Evolutionary conservation across 2,797 vertebrate genomes (phyloP), one percentile per base, ranked within the genome.

Genomic region (Acrossocheilus fasciatus): DNA sequence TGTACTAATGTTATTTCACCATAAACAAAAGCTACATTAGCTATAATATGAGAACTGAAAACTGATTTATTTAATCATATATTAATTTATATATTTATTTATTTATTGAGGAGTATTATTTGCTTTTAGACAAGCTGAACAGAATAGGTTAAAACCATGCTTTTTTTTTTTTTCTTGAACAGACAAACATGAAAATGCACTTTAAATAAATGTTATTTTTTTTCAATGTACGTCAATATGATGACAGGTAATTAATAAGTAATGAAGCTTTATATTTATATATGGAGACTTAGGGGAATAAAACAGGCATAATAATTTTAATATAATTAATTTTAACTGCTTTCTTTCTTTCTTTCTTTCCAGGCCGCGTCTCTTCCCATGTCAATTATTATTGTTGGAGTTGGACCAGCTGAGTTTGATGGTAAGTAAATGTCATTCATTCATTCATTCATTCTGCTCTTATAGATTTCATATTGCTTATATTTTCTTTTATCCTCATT

Each of bases 361-460:
- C 87, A 96, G 95, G 95, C 95, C 59, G 94, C 98, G 79, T 96
- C 95, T 93, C 95, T 98, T 94, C 98, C 98, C 17, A 99, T 99
- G 98, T 99, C 98, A 64, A 97, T 99, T 94, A 99, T 99, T 91
- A 99, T 99, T 82, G 98, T 99, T 79, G 98, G 98, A 6, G 98
- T 99, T 62, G 98, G 98, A 86, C 98, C 98, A 36, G 98, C 98
- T 87, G 98, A 99, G 91, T 99, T 99, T 93, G 98, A 99, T 86
- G 98, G 98, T 99, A 93, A 96, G 97, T 87, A 64, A 2, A 45
- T 7, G 0, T 72, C 8, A 6, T 8, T 23, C 1, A 75, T 43
- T 73, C 4, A 47, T 59, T 59, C 36, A 54, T 52, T 43, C 4
- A 47, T 59, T 34, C 36, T 62, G 36, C 39, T 3, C 4, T 62